These are phyloP conservation scores for Diabrotica undecimpunctata DNA, from an alignment of 1,140 invertebrate genomes.

Conservation along the genomic window DNA sequence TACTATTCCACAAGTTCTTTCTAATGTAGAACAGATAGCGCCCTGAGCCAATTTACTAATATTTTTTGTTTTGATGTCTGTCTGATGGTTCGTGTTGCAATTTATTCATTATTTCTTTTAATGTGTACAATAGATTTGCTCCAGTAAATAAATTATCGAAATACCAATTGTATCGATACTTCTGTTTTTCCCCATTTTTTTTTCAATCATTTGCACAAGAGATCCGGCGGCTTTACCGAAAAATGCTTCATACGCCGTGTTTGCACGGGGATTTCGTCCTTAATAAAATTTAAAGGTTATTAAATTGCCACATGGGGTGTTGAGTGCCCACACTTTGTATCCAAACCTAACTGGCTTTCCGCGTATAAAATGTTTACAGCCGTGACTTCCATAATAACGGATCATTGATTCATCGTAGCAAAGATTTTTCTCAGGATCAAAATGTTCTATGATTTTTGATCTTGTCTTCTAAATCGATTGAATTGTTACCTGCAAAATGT, in stretches of 20 bases:
- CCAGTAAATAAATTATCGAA: constrained; percentile 6
- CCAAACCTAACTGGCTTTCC: constrained; percentile 29
- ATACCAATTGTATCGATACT: background rate
- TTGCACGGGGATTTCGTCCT: constrained; percentile 28
- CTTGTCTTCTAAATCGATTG: constrained; percentile 18
- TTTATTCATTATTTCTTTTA: background rate
- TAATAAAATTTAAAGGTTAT: constrained; percentile 23
- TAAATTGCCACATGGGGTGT: constrained; percentile 1
- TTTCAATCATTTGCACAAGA: constrained; percentile 17
- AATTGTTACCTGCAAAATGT: constrained; percentile 21
- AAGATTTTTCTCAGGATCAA: constrained; percentile 18
- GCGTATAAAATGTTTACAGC: constrained; percentile 32
- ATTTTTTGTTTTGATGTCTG: constrained; percentile 22
- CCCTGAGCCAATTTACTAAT: constrained; percentile 21
- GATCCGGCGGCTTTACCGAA: constrained; percentile 32
- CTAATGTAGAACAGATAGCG: constrained; percentile 9
- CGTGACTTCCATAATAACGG: constrained; percentile 31
- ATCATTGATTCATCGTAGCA: constrained; percentile 21
- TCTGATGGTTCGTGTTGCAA: constrained; percentile 25
- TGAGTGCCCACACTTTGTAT: constrained; percentile 27
- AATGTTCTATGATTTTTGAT: constrained; percentile 13
- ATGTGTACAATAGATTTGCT: background rate
- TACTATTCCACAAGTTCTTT: constrained; percentile 19
- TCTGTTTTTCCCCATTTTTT: background rate
- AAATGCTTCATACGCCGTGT: constrained; percentile 24